Conservation (phyloP, 2,113 vertebrate genomes). For the Ptilorrhoa leucosticta region DNA sequence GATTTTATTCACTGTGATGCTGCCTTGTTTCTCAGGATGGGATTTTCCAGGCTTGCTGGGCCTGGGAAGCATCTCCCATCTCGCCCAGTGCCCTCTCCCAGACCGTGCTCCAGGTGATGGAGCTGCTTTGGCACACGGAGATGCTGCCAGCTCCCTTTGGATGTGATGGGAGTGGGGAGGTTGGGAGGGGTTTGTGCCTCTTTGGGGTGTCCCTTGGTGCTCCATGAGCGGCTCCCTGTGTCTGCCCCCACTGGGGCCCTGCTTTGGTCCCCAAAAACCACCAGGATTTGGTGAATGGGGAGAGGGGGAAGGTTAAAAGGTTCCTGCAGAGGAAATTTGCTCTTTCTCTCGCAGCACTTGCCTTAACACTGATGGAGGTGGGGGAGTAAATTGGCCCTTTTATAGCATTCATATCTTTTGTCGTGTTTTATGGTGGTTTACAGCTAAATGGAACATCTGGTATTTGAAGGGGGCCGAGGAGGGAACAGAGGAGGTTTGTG, state of each 20-base stretch:
- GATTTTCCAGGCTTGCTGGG: background rate
- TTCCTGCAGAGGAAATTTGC: background rate
- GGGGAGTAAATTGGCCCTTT: constrained; percentile 30
- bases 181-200: background rate
- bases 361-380: background rate
- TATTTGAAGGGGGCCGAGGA: background rate
- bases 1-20: background rate
- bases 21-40: background rate
- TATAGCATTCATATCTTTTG: background rate
- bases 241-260: background rate
- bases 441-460: constrained; percentile 68
- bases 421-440: constrained; percentile 47
- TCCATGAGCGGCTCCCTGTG: background rate
- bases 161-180: background rate
- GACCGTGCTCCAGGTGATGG: fast-evolving
- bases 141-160: background rate
- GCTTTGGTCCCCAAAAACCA: background rate
- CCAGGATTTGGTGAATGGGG: background rate
- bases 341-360: background rate
- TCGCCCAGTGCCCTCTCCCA: fast-evolving
- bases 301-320: background rate
- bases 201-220: background rate
- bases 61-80: background rate
- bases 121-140: background rate
- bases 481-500: background rate